A percentile compares a stretch with the other conserved stretches of the same genome.
Evolutionary conservation across 2,797 vertebrate genomes (phyloP).

Genomic region (Helicolenus hilgendorfi): DNA sequence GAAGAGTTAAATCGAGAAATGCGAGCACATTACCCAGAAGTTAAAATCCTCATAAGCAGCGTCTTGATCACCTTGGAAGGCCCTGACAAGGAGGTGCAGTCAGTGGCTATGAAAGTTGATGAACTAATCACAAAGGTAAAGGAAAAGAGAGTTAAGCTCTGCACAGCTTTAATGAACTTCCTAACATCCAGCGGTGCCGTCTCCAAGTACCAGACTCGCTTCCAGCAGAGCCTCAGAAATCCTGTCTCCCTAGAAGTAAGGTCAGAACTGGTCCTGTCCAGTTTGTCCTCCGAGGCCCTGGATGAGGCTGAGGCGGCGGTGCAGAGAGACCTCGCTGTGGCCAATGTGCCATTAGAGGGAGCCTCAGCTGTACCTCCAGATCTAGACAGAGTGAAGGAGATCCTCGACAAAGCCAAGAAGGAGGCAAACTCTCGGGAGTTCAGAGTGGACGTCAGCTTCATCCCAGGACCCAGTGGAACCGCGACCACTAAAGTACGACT

Average conservation of each 20-base stretch:
- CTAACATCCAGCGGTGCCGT: constrained; percentile 45
- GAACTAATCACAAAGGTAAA: constrained; percentile 51
- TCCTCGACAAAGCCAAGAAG: constrained; percentile 34
- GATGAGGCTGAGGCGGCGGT: constrained; percentile 66
- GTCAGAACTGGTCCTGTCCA: constrained; percentile 70
- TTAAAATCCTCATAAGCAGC: constrained; percentile 25
- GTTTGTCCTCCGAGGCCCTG: constrained; percentile 71
- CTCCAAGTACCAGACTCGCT: constrained; percentile 60
- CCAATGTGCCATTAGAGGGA: constrained; percentile 43
- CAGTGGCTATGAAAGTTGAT: constrained; percentile 36
- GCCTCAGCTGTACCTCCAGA: constrained; percentile 23
- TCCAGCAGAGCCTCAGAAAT: constrained; percentile 62
- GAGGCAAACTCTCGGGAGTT: constrained; percentile 40
- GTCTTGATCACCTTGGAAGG: constrained; percentile 64
- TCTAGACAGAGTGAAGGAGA: constrained; percentile 54
- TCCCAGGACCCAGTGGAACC: neutral
- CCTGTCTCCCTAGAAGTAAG: constrained; percentile 60
- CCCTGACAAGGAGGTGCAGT: constrained; percentile 36
- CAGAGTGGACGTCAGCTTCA: constrained; percentile 61
- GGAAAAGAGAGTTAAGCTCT: constrained; percentile 41
- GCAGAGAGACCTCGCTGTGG: constrained; percentile 52
- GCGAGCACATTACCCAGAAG: neutral
- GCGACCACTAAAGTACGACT: constrained; percentile 41
- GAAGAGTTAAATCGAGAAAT: constrained; percentile 65
- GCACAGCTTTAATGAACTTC: constrained; percentile 49